Base-by-base conservation (phyloP, 1,140 invertebrate species). In the Steinernema feltiae region DNA sequence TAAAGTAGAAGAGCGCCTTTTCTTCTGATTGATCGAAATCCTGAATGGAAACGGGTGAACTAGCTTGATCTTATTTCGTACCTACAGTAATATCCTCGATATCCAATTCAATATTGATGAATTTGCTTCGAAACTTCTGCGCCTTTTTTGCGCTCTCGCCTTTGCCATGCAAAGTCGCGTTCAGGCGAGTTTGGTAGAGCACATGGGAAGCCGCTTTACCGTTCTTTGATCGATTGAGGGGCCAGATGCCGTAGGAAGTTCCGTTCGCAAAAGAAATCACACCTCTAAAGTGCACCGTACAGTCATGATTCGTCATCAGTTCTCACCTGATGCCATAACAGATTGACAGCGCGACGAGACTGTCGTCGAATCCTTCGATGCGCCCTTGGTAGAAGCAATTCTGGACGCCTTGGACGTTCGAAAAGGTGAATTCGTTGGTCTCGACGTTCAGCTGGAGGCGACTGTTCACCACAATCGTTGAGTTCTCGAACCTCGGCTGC, bases 351-450 rank as follows among this genome's bases (percentile, higher is more conserved):
- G 53, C 53, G 12, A 63, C 53, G 12, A 63, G 24, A 63, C 53
- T 63, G 53, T 63, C 53, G 2, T 63, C 53, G 3, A 63, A 7
- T 17, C 53, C 53, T 3, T 15, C 24, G 24, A 63, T 27, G 3
- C 24, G 7, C 24, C 53, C 53, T 63, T 63, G 53, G 53, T n/a
- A 63, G 53, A 63, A 63, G 24, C 53, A 63, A 21, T 63, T 63
- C 24, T 63, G 7, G 53, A 17, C 53, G 53, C 24, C 24, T 27
- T 63, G 7, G 24, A 63, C 7, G 15, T 27, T 21, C 53, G 15
- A 63, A 27, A 63, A 63, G 12, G 53, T n/a, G 53, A 63, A 63
- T 3, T 63, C 24, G 53, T 63, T 63, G 12, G 2, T 15, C 24
- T 63, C 53, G 3, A 63, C 53, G 2, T 63, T 3, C 53, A 63